These are phyloP conservation scores for Montipora capitata DNA, from an alignment of 92 coral and sea anemone genomes.

Conservation along the genomic window DNA sequence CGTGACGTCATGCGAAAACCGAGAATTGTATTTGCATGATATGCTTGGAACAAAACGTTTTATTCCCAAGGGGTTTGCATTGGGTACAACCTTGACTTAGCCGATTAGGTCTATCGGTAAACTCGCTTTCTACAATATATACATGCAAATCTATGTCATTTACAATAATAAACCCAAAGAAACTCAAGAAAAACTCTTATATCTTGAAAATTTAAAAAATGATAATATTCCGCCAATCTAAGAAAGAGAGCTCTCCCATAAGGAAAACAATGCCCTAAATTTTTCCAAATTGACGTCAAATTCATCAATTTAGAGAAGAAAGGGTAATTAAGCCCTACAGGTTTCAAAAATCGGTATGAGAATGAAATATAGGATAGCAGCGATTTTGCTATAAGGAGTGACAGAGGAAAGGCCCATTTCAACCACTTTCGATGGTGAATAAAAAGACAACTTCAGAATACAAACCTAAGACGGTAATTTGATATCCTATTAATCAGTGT, in stretches of 20 bases:
- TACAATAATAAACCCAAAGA: neutral
- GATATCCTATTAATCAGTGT: neutral
- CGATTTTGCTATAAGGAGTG: conserved; percentile 9
- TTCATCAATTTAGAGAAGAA: conserved; percentile 1
- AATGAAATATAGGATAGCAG: too few relatives aligned
- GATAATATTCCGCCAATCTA: neutral
- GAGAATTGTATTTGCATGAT: too few relatives aligned
- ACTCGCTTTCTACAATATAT: neutral
- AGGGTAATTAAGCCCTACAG: too few relatives aligned
- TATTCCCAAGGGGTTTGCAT: too few relatives aligned
- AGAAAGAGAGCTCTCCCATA: neutral
- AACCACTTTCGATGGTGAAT: neutral
- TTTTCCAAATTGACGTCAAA: neutral
- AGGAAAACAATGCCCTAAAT: neutral
- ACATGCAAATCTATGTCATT: neutral
- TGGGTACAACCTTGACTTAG: too few relatives aligned
- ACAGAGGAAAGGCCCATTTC: neutral
- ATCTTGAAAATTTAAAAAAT: neutral
- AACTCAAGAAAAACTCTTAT: neutral
- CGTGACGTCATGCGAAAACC: too few relatives aligned
- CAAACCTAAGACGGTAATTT: conserved; percentile 19
- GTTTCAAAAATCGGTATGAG: too few relatives aligned
- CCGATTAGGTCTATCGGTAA: neutral
- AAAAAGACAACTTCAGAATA: neutral
- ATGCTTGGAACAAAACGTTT: too few relatives aligned